Conservation (phyloP, 2,888 invertebrate genomes). For the Heliothis peltigera region DNA sequence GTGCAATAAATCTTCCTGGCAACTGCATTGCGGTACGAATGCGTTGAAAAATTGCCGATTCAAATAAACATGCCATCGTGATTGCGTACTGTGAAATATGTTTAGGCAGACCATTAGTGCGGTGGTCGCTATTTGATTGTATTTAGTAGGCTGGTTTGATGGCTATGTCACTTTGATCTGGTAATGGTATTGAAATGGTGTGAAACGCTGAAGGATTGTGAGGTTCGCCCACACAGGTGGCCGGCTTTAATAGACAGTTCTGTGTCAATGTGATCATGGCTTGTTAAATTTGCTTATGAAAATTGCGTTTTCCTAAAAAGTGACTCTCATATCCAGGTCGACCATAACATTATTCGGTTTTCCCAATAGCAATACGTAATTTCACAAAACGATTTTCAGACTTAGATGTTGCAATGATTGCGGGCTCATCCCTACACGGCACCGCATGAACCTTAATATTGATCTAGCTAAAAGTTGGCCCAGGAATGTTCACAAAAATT, state of each 20-base stretch:
- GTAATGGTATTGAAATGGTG: constrained; percentile 30
- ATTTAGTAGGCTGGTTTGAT: constrained; percentile 53
- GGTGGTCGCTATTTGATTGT: constrained; percentile 47
- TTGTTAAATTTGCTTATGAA: neutral
- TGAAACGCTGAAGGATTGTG: constrained; percentile 3
- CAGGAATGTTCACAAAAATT: neutral
- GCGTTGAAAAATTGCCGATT: constrained; percentile 84
- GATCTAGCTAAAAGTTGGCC: neutral
- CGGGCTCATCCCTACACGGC: neutral
- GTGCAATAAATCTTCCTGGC: constrained; percentile 81
- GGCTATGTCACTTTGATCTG: constrained; percentile 38
- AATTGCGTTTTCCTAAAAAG: neutral
- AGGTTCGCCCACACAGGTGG: constrained; percentile 38
- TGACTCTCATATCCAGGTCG: neutral
- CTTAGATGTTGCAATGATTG: neutral
- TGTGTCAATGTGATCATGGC: neutral
- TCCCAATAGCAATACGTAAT: neutral
- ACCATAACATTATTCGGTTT: neutral
- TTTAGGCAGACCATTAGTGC: constrained; percentile 47
- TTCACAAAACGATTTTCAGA: neutral
- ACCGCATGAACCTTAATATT: neutral
- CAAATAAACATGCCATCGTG: constrained; percentile 80
- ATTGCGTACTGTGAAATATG: constrained; percentile 69
- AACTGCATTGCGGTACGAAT: constrained; percentile 82
- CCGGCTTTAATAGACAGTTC: constrained; percentile 1